Base-by-base conservation (phyloP, 2,797 vertebrate species). In the Scolopax rusticola region DNA sequence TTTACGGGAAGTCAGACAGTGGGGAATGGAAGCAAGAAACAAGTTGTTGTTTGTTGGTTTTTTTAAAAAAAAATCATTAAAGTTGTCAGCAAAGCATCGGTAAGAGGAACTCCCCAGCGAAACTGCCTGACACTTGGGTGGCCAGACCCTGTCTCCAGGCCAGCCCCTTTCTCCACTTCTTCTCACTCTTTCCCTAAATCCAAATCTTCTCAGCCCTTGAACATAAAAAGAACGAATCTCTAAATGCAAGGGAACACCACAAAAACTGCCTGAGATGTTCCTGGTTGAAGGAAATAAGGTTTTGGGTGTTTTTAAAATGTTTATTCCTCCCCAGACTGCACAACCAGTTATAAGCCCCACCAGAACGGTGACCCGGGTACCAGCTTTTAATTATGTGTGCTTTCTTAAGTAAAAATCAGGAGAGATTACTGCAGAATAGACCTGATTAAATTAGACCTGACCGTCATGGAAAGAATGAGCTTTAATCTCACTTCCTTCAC, bases 401-500 rank as follows among this genome's bases (percentile, higher is more conserved):
- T 80, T 86, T 60, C 59, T 50, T n/a, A 28, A 33, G 70, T 54
- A 59, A 78, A 84, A 90, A 64, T 28, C 60, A 71, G 68, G 70
- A 41, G 30, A 76, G 78, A 67, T 70, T 70, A 59, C 14, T 64
- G 81, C 60, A 93, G 79, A 85, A 73, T 0, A 57, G 78, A 63
- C 43, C 83, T 6, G 20, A 84, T 78, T 80, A 56, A 40, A 76
- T 81, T 28, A 28, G 57, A 70, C 54, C 59, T 51, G 80, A 68
- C 32, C 27, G 0, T 38, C 87, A 67, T 51, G 89, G 94, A 96
- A 97, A 95, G 78, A 97, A 91, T 70, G 81, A 91, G 92, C 63
- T 87, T 93, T 96, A 92, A 93, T 90, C 94, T 95, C 47, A 89
- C 63, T 96, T 96, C 93, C 81, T 94, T 94, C 47, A 84, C 78